Evolutionary conservation across 1,140 invertebrate species (phyloP), one percentile per base, ranked within the genome.

Genomic region (Drosophila parvula): DNA sequence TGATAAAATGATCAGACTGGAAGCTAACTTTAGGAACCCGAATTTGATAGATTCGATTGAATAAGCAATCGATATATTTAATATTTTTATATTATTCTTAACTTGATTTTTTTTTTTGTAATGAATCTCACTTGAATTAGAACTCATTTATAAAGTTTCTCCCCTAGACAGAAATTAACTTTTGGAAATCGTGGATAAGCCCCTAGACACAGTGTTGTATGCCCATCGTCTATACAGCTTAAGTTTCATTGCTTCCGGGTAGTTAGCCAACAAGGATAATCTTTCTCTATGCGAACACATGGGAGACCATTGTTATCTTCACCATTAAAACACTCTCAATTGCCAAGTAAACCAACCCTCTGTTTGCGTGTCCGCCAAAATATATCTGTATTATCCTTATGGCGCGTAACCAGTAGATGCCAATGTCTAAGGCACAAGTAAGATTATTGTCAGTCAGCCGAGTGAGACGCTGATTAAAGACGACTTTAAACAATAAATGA

Each of bases 401-500:
- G 16, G 16, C 10, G 12, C 12, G 18, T 22, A 45, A 45, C 16
- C 44, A 14, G 12, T 7, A 14, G 62, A 70, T 69, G 58, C 32
- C 53, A 41, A 71, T 75, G 76, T 56, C 68, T 75, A 78, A 55
- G 47, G 80, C 77, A 80, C 74, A 81, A 63, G 73, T 68, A 56
- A 80, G 79, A 81, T 80, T 81, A 80, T 81, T 80, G 78, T 81
- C 68, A 77, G 79, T 58, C 62, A 68, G 43, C 60, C 34, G 32
- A 60, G 36, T 67, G 59, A 68, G 55, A 74, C 38, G 55, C 55
- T 76, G 64, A 76, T 73, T 60, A 64, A 79, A 78, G 76, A 62
- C n/a, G 71, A 65, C 61, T 22, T 44, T 77, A 73, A 79, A 81
- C 73, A 81, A 79, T 76, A 80, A 81, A 80, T 81, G 78, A 81